Percentiles rank a stretch among this genome's conserved stretches.
Conservation (phyloP, 2,113 vertebrate genomes). For the Patagioenas fasciata region DNA sequence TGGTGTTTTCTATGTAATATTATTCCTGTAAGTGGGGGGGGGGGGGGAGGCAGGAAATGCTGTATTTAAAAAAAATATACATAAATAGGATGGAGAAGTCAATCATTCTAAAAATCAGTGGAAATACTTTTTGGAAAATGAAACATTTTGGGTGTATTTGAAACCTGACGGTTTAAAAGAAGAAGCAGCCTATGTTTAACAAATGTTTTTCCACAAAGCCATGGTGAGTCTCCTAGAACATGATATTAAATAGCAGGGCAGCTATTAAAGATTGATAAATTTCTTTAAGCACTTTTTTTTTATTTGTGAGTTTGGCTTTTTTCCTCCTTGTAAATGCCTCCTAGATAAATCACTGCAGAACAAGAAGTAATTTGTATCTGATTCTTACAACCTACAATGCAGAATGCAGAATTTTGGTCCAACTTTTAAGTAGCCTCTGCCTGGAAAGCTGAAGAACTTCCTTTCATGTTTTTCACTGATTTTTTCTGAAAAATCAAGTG, state of each 20-base stretch:
- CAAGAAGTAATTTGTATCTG: neutral
- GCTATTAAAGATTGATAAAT: slow-evolving; percentile 48
- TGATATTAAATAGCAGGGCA: slow-evolving; percentile 41
- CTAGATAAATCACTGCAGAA: neutral
- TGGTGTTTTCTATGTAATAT: neutral
- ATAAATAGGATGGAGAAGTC: slow-evolving; percentile 1
- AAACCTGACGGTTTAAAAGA: slow-evolving; percentile 14
- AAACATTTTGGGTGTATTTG: neutral
- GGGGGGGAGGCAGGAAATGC: rapidly evolving
- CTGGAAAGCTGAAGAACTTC: neutral
- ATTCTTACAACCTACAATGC: neutral
- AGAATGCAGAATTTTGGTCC: neutral
- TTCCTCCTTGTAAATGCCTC: slow-evolving; percentile 38
- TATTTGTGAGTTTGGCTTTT: slow-evolving; percentile 24
- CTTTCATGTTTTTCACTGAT: neutral
- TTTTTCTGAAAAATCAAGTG: neutral
- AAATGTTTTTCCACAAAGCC: slow-evolving; percentile 32
- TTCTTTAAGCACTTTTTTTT: neutral
- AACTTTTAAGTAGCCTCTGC: neutral
- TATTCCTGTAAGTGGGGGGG: neutral
- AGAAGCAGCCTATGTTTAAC: neutral
- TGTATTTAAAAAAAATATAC: neutral
- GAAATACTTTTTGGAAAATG: slow-evolving; percentile 8
- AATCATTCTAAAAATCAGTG: slow-evolving; percentile 10
- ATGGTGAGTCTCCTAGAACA: slow-evolving; percentile 7